Evolutionary conservation across 1,140 invertebrate species (phyloP).

Genomic region (Hyposmocoma kahamanoa): DNA sequence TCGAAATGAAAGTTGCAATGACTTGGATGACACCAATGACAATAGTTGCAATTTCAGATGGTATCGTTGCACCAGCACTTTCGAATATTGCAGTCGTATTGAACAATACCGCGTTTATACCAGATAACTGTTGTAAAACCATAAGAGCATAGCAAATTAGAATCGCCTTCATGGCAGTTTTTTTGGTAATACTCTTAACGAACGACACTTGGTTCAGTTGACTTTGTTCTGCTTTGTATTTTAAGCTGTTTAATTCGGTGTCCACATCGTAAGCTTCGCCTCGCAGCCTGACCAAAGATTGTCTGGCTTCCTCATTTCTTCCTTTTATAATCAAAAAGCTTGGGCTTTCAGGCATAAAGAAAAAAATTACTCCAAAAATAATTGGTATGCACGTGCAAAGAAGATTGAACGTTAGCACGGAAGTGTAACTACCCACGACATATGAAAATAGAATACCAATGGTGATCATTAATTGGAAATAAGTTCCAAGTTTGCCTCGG

Average conservation of each 20-base stretch:
- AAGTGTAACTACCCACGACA: constrained; percentile 75
- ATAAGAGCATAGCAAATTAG: constrained; percentile 85
- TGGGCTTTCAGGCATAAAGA: constrained; percentile 88
- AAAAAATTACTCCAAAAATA: constrained; percentile 78
- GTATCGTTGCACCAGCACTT: constrained; percentile 75
- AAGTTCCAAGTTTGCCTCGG: constrained; percentile 85
- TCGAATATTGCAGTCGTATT: constrained; percentile 84
- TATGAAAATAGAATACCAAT: constrained; percentile 83
- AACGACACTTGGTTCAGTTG: constrained; percentile 72
- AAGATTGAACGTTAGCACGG: constrained; percentile 77
- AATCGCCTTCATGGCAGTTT: constrained; percentile 79
- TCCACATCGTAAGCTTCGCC: constrained; percentile 79
- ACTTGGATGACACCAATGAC: constrained; percentile 88
- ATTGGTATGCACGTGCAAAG: constrained; percentile 80
- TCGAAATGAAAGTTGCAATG: constrained; percentile 79
- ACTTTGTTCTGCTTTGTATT: constrained; percentile 75
- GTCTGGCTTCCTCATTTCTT: constrained; percentile 76
- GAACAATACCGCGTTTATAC: constrained; percentile 91
- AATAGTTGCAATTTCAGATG: constrained; percentile 77
- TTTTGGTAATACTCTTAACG: constrained; percentile 73
- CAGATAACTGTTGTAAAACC: constrained; percentile 89
- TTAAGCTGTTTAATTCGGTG: constrained; percentile 74
- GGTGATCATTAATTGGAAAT: constrained; percentile 85
- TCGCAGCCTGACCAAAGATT: constrained; percentile 78
- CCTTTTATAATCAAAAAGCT: constrained; percentile 75